These are phyloP conservation scores for Anagrus nilaparvatae DNA, from an alignment of 1,140 invertebrate genomes.

Conservation along the genomic window DNA sequence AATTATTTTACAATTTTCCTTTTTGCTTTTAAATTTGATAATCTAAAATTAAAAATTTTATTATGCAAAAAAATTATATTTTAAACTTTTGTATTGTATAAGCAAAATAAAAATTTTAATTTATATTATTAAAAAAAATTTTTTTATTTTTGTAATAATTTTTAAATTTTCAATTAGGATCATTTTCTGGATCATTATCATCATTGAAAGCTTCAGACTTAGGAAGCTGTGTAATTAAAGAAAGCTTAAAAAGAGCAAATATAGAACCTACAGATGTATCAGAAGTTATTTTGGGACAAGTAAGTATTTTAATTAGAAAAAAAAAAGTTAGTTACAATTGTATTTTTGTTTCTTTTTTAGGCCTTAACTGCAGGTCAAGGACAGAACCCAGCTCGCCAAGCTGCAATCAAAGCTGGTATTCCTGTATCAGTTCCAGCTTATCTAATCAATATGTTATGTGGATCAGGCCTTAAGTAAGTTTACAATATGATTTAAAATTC, in stretches of 20 bases:
- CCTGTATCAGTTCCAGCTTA: conserved; percentile 63
- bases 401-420: conserved; percentile 66
- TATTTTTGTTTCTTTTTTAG: conserved; percentile 37
- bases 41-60: background rate
- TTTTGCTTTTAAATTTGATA: background rate
- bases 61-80: background rate
- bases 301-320: conserved; percentile 31
- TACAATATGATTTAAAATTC: conserved; percentile 2
- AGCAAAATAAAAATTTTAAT: background rate
- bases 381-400: conserved; percentile 79
- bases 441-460: conserved; percentile 77
- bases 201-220: conserved; percentile 59
- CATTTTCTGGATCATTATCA: conserved; percentile 60
- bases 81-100: background rate
- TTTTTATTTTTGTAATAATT: conserved; percentile 13
- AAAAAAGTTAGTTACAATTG: conserved; percentile 4
- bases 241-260: conserved; percentile 53
- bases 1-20: background rate
- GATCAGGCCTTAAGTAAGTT: conserved; percentile 69
- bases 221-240: conserved; percentile 66
- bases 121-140: too few relatives aligned
- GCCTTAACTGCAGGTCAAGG: conserved; percentile 62
- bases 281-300: conserved; percentile 83
- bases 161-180: conserved; percentile 43
- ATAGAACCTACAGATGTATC: conserved; percentile 56